phyloP scores from a whole-genome alignment of 2,797 vertebrate genomes.

The Propithecus perrieri region DNA sequence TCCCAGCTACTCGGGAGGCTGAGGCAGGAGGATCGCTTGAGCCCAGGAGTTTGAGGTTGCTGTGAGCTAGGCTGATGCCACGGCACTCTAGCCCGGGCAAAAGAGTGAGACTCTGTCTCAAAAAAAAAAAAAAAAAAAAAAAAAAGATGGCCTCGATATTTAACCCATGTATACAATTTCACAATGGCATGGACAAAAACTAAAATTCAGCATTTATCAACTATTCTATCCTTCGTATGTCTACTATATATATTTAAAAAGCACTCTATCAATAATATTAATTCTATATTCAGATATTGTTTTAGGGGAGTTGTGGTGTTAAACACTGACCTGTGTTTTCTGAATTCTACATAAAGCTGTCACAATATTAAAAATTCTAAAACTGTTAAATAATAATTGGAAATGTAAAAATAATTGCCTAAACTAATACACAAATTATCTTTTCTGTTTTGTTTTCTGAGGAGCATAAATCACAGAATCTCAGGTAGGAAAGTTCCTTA shows the following conservation, averaged over 20 bases:
- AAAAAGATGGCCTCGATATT: background rate
- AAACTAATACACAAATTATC: background rate
- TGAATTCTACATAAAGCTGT: constrained; percentile 3
- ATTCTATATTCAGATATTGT: constrained; percentile 8
- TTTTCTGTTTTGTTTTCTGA: constrained; percentile 26
- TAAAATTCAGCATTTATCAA: constrained; percentile 2
- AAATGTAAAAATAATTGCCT: constrained; percentile 1
- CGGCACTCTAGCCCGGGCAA: too few relatives aligned
- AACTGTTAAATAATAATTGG: background rate
- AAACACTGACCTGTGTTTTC: constrained; percentile 8
- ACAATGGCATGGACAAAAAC: background rate
- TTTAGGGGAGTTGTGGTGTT: background rate
- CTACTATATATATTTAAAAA: background rate
- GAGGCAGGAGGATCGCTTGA: too few relatives aligned
- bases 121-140: too few relatives aligned
- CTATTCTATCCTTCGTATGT: background rate
- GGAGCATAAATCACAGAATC: constrained; percentile 6
- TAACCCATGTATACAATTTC: background rate
- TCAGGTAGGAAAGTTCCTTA: constrained; percentile 31
- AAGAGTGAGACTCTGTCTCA: too few relatives aligned
- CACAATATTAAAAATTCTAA: constrained; percentile 34
- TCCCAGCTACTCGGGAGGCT: too few relatives aligned
- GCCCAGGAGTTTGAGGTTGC: too few relatives aligned
- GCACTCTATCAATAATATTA: background rate
- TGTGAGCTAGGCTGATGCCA: too few relatives aligned